Evolutionary conservation across 2,888 invertebrate species (phyloP), one percentile per base, ranked within the genome.

Genomic region (Thymelicus acteon): DNA sequence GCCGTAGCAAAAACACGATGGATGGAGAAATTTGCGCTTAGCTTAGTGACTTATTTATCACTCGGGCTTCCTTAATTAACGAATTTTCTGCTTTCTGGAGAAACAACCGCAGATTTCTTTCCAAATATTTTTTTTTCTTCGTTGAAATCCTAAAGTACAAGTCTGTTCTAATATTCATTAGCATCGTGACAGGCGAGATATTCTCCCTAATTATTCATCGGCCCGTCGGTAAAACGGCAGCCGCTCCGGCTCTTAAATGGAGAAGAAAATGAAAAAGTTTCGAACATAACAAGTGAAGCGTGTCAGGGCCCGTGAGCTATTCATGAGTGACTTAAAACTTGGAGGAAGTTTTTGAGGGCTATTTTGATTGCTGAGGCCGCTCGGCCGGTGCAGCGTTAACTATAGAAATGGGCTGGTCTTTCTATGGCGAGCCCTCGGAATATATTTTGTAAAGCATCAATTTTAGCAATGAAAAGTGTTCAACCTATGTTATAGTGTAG

Each of bases 161-260:
- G 77, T 73, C 86, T 84, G 82, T 85, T 90, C 85, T 88, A 87
- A 90, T 91, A 92, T 92, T 93, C 91, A 93, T 93, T 93, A 92
- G 82, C 79, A 78, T 81, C 87, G 88, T 92, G 93, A 92, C 92
- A 87, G 86, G 89, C 91, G 90, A 91, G 88, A 93, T 91, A 91
- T 90, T 88, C 85, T 84, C 77, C 74, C 84, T 92, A 93, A 93
- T 93, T 93, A 93, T 93, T 93, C 93, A 92, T 91, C 85, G 85
- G 81, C 78, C 83, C 86, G 87, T 85, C 86, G 88, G 86, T 85
- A 89, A 90, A 90, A 92, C 89, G 90, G 85, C 90, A 88, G 88
- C 79, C 82, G 84, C 85, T 8, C 6, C 24, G 54, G 24, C 80
- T 85, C 88, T 80, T 90, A 90, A 91, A 92, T 90, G 88, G 87